Base-by-base conservation (phyloP, 2,888 invertebrate species). In the Philaethria dido region DNA sequence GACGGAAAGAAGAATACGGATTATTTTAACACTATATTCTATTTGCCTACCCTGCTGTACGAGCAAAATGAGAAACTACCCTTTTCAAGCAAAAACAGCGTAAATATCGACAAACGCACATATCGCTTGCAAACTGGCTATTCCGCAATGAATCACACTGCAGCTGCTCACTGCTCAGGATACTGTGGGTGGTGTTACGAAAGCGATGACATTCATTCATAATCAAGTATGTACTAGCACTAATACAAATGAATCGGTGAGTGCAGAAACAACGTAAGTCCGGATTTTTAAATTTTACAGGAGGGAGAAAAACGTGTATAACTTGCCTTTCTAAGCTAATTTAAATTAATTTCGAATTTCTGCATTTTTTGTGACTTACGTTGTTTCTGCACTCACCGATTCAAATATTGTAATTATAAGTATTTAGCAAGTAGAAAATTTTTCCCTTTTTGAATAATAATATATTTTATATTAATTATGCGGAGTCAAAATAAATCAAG, bases 171-270 rank as follows among this genome's bases (percentile, higher is more conserved):
- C 61, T 50, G 42, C 50, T 60, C 42, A 60, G 61, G 33, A 59
- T 45, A 33, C 44, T 36, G 67, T 67, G 67, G 67, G 63, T 59
- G 62, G n/a, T 52, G 59, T 67, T 67, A 59, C 62, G 67, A 59
- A 67, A 63, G 14, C 62, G 45, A 18, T 61, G 18, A 39, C 29
- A 66, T 42, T 54, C 62, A 66, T 62, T 62, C 55, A 48, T 48
- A 62, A 39, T 47, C 22, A 42, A 25, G 13, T 48, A n/a, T 59
- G n/a, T n/a, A 29, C 29, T 45, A 39, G 39, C 13, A 13, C 39
- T 3, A 25, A 55, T 29, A 45, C 59, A 60, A n/a, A n/a, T n/a
- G n/a, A n/a, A n/a, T n/a, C n/a, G n/a, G n/a, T n/a, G n/a, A n/a
- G n/a, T n/a, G n/a, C n/a, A n/a, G n/a, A n/a, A n/a, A n/a, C n/a